phyloP scores from a whole-genome alignment of 1,140 invertebrate genomes.

The Chlorops oryzae region DNA sequence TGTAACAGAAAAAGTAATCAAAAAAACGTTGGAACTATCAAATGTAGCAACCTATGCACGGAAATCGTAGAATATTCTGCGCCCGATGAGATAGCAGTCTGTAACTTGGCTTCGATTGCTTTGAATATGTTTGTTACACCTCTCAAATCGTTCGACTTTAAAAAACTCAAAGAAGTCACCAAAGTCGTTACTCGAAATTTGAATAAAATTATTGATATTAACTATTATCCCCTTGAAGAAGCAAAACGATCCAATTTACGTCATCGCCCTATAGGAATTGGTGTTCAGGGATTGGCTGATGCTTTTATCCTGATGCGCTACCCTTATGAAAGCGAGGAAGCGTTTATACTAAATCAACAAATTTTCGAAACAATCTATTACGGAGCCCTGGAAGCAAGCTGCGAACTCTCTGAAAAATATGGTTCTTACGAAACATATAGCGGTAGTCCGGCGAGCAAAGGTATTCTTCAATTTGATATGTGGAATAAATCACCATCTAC shows the following conservation, averaged over 20 bases:
- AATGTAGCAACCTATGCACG: conserved; percentile 96
- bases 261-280: conserved; percentile 94
- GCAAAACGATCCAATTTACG: conserved; percentile 81
- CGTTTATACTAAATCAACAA: conserved; percentile 82
- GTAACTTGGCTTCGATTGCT: conserved; percentile 98
- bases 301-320: conserved; percentile 91
- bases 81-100: conserved; percentile 93
- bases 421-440: conserved; percentile 89
- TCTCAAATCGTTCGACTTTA: conserved; percentile 78
- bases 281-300: conserved; percentile 95
- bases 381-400: conserved; percentile 93
- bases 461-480: conserved; percentile 98
- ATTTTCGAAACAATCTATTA: conserved; percentile 99
- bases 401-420: conserved; percentile 82
- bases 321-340: conserved; percentile 85
- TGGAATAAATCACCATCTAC: conserved; percentile 83
- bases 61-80: conserved; percentile 95
- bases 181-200: conserved; percentile 89
- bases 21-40: conserved; percentile 98
- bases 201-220: conserved; percentile 97
- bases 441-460: conserved; percentile 89
- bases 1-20: conserved; percentile 98
- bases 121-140: conserved; percentile 91
- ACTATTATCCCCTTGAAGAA: conserved; percentile 91
- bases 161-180: conserved; percentile 79